Conservation (phyloP, 2,888 invertebrate species). For the Crioceris asparagi region DNA sequence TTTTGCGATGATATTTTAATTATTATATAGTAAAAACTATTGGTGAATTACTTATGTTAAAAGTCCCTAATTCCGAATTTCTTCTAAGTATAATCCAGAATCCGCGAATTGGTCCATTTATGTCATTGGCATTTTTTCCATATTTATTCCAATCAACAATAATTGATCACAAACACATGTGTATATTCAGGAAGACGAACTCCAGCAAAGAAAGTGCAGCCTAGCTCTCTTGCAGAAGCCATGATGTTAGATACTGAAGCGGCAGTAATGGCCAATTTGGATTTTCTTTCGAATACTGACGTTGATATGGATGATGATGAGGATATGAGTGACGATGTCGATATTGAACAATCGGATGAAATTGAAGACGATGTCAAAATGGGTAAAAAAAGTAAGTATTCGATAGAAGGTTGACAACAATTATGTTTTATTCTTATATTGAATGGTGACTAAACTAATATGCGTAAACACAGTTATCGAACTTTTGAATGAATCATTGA, state of each 20-base stretch:
- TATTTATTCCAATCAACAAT: too few relatives aligned
- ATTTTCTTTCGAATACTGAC: slow-evolving; percentile 77
- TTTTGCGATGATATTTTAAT: not conserved
- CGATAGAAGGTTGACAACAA: not conserved
- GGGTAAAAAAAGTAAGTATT: slow-evolving; percentile 37
- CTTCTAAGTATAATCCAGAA: too few relatives aligned
- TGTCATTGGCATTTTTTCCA: too few relatives aligned
- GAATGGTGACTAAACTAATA: too few relatives aligned
- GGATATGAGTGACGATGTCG: slow-evolving; percentile 59
- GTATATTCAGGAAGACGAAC: slow-evolving; percentile 45
- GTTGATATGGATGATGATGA: slow-evolving; percentile 87
- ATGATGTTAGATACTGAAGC: slow-evolving; percentile 80
- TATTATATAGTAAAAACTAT: too few relatives aligned
- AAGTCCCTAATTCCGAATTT: too few relatives aligned
- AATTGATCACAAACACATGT: too few relatives aligned
- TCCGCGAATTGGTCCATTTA: too few relatives aligned
- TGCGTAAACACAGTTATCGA: too few relatives aligned
- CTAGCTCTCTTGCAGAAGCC: slow-evolving; percentile 55
- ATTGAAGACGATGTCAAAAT: slow-evolving; percentile 45
- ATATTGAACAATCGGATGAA: slow-evolving; percentile 53
- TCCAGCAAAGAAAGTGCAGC: slow-evolving; percentile 52
- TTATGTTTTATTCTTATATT: too few relatives aligned
- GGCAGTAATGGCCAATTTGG: slow-evolving; percentile 93
- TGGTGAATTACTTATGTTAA: too few relatives aligned
- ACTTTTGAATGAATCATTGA: too few relatives aligned